Evolutionary conservation across 2,797 vertebrate species (phyloP).

Genomic region (Adelosebastes latens): DNA sequence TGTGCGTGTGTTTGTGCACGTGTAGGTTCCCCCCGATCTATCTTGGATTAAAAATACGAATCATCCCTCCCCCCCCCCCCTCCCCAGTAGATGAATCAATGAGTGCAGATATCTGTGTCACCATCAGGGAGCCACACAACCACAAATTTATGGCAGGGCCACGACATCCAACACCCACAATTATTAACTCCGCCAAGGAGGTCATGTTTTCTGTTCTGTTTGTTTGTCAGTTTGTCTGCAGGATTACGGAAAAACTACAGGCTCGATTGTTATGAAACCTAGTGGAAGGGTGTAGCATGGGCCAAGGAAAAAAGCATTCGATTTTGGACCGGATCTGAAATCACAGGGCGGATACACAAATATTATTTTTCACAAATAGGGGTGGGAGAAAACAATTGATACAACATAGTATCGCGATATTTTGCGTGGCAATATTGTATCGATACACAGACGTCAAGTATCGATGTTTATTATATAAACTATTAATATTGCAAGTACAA

Average conservation of each 20-base stretch:
- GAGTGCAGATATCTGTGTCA: slow-evolving; percentile 65
- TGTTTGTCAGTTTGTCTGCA: background rate
- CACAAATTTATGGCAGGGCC: background rate
- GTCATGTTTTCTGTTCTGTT: background rate
- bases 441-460: too few relatives aligned
- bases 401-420: too few relatives aligned
- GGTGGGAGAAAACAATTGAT: rapidly evolving
- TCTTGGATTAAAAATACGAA: slow-evolving; percentile 69
- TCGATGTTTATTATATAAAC: too few relatives aligned
- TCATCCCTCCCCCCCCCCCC: background rate
- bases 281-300: background rate
- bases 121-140: slow-evolving; percentile 23
- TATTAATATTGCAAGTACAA: too few relatives aligned
- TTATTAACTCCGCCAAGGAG: background rate
- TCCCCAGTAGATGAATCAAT: slow-evolving; percentile 58
- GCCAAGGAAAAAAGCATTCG: background rate
- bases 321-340: background rate
- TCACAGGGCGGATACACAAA: background rate
- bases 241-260: background rate
- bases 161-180: background rate
- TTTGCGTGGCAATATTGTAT: too few relatives aligned
- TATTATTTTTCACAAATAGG: background rate
- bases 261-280: background rate
- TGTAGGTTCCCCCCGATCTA: background rate
- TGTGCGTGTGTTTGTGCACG: slow-evolving; percentile 14